phyloP scores from a whole-genome alignment of 1,140 invertebrate species.

The Araneus ventricosus region DNA sequence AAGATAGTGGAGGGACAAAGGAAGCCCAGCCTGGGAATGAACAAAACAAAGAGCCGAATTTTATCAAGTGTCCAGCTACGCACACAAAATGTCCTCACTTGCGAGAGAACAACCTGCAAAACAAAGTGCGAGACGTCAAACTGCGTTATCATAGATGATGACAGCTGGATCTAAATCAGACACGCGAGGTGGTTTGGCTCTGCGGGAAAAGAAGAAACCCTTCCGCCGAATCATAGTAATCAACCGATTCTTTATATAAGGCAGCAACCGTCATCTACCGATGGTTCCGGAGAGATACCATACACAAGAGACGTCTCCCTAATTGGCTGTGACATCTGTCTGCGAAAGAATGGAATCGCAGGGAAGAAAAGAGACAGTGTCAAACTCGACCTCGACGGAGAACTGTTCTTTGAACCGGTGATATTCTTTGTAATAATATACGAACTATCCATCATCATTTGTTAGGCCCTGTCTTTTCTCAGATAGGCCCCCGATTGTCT shows the following conservation, averaged over 20 bases:
- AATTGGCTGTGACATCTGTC: constrained; percentile 49
- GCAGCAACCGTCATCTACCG: constrained; percentile 37
- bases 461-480: background rate
- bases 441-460: background rate
- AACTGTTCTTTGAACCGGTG: background rate
- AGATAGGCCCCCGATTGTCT: background rate
- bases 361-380: constrained; percentile 18
- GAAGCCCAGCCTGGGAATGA: background rate
- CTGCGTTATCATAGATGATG: constrained; percentile 57
- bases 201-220: constrained; percentile 1
- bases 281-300: constrained; percentile 33
- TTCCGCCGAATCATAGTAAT: background rate
- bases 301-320: constrained; percentile 13
- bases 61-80: background rate
- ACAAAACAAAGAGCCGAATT: constrained; percentile 42
- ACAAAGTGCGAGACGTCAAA: constrained; percentile 67
- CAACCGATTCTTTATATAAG: constrained; percentile 18
- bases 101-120: constrained; percentile 45
- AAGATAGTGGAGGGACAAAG: constrained; percentile 25
- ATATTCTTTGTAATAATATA: background rate
- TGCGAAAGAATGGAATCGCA: constrained; percentile 30
- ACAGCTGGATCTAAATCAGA: constrained; percentile 71
- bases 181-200: constrained; percentile 48
- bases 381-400: background rate
- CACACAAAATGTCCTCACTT: constrained; percentile 53